These are phyloP conservation scores for Hypomecis punctinalis DNA, from an alignment of 2,888 invertebrate species.

Conservation along the genomic window DNA sequence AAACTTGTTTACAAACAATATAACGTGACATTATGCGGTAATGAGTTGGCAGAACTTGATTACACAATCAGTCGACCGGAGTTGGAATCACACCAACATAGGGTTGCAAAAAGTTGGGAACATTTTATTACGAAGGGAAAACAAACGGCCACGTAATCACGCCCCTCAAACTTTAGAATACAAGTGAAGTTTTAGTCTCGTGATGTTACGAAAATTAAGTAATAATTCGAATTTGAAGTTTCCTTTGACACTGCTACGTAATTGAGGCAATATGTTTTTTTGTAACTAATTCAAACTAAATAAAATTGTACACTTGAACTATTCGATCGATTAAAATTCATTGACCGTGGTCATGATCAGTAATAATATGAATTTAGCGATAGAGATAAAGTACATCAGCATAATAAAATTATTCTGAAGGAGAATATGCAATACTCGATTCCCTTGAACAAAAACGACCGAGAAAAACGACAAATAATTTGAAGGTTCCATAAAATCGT, in stretches of 20 bases:
- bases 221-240: slow-evolving; percentile 57
- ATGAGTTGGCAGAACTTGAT: slow-evolving; percentile 10
- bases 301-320: too few species aligned
- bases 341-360: slow-evolving; percentile 24
- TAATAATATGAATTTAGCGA: background rate
- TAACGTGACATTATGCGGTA: slow-evolving; percentile 15
- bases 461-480: background rate
- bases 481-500: slow-evolving; percentile 12
- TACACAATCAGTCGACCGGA: slow-evolving; percentile 11
- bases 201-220: slow-evolving; percentile 66
- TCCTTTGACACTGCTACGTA: background rate
- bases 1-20: background rate
- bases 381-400: background rate
- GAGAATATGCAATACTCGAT: background rate
- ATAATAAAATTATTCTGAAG: background rate
- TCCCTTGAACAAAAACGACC: background rate
- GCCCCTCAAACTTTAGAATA: slow-evolving; percentile 43
- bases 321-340: slow-evolving; percentile 46
- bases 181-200: slow-evolving; percentile 57
- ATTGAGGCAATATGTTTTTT: background rate
- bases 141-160: slow-evolving; percentile 42
- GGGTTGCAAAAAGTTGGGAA: slow-evolving; percentile 48
- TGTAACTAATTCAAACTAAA: background rate
- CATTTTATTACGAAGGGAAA: slow-evolving; percentile 61
- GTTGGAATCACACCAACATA: slow-evolving; percentile 13